These are phyloP conservation scores for Crax fasciolata DNA, from an alignment of 2,797 vertebrate species.

Conservation along the genomic window DNA sequence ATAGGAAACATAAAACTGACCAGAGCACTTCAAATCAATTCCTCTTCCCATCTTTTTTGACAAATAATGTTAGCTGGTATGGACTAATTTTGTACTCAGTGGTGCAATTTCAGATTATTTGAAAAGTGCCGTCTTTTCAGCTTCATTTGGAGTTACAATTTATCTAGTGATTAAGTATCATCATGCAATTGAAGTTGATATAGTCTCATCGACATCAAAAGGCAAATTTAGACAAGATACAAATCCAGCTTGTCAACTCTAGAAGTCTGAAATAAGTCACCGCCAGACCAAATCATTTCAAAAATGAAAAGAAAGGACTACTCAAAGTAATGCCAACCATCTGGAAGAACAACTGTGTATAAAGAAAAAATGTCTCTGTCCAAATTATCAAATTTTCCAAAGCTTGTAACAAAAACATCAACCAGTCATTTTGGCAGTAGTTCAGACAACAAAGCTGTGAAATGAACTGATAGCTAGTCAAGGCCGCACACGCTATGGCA, in stretches of 20 bases:
- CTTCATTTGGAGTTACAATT: neutral
- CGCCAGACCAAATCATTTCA: constrained; percentile 53
- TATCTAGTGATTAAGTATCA: neutral
- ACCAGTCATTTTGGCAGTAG: constrained; percentile 31
- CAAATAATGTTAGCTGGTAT: neutral
- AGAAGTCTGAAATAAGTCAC: neutral
- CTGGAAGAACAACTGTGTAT: neutral
- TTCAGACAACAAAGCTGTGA: constrained; percentile 47
- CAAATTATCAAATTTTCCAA: constrained; percentile 46
- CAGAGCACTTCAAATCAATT: neutral
- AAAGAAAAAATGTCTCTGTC: constrained; percentile 21
- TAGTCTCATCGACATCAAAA: constrained; percentile 16
- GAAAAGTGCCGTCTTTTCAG: neutral
- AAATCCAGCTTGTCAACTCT: neutral
- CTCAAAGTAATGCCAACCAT: constrained; percentile 49
- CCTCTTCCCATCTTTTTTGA: neutral
- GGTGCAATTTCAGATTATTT: neutral
- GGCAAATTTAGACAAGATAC: neutral
- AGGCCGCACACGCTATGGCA: neutral
- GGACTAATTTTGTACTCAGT: neutral
- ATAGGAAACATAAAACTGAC: neutral
- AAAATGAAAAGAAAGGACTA: neutral
- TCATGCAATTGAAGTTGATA: neutral
- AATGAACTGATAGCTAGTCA: constrained; percentile 47
- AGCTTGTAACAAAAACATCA: constrained; percentile 35